Evolutionary conservation across 2,113 vertebrate genomes (phyloP), one percentile per base, ranked within the genome.

Genomic region (Hoplias malabaricus): DNA sequence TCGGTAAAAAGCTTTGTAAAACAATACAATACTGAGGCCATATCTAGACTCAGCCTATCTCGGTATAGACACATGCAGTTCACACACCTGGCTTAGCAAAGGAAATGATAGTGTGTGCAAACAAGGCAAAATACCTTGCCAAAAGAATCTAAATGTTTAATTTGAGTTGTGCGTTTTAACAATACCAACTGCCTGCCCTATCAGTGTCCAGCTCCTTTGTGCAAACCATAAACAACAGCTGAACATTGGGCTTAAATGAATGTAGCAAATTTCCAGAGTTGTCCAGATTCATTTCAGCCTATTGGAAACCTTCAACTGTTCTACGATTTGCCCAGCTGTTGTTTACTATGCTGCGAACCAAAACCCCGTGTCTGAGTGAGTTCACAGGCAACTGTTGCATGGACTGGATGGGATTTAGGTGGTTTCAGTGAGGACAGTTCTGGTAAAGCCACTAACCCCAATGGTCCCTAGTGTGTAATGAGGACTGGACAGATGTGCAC

Each of bases 261-360:
- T n/a, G n/a, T n/a, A n/a, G n/a, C n/a, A n/a, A n/a, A n/a, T 82
- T 46, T 27, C n/a, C 46, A 54, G 7, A 16, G 27, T 31, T 84
- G 75, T 21, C 42, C 38, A 79, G 71, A 69, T 75, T 79, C 73
- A 85, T 73, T 82, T 75, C 82, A 87, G 57, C 14, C 56, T 40
- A 12, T 1, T 69, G 50, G 54, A 83, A 80, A 69, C 57, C 50
- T 23, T 78, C 9, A 8, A 80, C 0, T 16, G 19, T 68, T 38
- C 57, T 65, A 10, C 70, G 40, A 77, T 84, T 87, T 80, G 43
- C 53, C 79, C 87, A 87, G 87, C 86, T 89, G 89, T 72, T 87
- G 81, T 85, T 86, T 80, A 77, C 68, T 73, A 4, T 8, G 53
- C 75, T 34, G 16, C 12, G n/a, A 23, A 70, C 53, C 29, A 75